These are phyloP conservation scores for Crotalus helleri DNA, from an alignment of 2,113 vertebrate species.

Conservation along the genomic window DNA sequence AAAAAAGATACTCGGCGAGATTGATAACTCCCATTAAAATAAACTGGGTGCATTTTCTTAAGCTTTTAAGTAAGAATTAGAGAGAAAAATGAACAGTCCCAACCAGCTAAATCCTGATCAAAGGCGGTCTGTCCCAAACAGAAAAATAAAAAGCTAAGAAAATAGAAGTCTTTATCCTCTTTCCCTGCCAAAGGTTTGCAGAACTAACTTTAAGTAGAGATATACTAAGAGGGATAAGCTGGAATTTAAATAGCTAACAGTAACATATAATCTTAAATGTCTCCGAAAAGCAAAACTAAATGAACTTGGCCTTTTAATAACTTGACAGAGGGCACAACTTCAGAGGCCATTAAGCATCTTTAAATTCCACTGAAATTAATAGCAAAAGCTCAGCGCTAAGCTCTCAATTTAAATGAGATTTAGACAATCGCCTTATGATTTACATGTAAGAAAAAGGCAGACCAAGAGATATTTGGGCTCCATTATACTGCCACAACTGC, in stretches of 20 bases:
- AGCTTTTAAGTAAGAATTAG: conserved; percentile 18
- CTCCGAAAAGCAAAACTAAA: neutral
- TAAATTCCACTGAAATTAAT: neutral
- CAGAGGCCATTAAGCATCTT: neutral
- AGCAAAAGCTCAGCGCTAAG: neutral
- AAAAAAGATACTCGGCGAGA: neutral
- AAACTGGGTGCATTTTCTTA: conserved; percentile 6
- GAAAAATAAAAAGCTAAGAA: neutral
- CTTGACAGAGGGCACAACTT: neutral
- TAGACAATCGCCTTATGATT: neutral
- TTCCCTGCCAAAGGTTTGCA: neutral
- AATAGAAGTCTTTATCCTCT: neutral
- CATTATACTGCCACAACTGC: neutral
- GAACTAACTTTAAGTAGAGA: neutral
- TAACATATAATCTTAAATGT: neutral
- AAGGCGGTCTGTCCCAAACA: neutral
- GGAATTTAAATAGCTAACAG: neutral
- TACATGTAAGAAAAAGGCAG: neutral
- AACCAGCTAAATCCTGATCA: conserved; percentile 5
- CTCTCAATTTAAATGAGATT: neutral
- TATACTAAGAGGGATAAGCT: neutral
- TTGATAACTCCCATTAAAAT: conserved; percentile 20
- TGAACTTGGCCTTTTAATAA: neutral
- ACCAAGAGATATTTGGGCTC: neutral
- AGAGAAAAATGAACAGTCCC: neutral